A percentile compares a stretch with the other conserved stretches of the same genome.
phyloP scores from a whole-genome alignment of 2,888 invertebrate species.

The Tiliacea aurago region DNA sequence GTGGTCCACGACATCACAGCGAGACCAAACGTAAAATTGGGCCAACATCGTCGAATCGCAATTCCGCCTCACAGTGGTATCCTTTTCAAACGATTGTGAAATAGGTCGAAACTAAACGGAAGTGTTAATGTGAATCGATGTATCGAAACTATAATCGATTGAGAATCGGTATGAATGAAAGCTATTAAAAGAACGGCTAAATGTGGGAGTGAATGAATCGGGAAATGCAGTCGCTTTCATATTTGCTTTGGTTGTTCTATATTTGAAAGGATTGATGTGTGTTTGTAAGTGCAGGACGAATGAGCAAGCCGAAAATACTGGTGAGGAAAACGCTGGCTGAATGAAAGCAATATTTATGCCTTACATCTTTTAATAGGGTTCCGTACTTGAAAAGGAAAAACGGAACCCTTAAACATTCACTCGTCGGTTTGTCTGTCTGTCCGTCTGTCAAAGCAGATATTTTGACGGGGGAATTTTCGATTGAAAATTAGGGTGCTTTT shows the following conservation, averaged over 20 bases:
- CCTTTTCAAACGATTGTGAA: conserved; percentile 48
- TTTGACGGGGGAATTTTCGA: no score
- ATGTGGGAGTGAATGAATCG: conserved; percentile 63
- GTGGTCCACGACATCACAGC: conserved; percentile 32
- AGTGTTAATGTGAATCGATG: conserved; percentile 61
- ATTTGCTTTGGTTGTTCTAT: conserved; percentile 60
- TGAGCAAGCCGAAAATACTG: conserved; percentile 3
- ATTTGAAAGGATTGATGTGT: conserved; percentile 53
- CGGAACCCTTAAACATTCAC: no score
- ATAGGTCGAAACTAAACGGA: conserved; percentile 54
- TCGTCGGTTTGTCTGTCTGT: no score
- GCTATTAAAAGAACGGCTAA: conserved; percentile 66
- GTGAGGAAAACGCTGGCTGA: conserved; percentile 9
- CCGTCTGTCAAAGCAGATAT: no score
- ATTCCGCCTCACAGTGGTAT: conserved; percentile 39
- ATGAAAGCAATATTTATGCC: not conserved
- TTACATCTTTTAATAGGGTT: not conserved
- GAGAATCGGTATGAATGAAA: conserved; percentile 66
- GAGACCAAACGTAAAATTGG: conserved; percentile 41
- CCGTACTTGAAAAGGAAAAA: no score
- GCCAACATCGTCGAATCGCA: conserved; percentile 47
- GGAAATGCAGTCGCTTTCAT: conserved; percentile 56
- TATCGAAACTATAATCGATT: conserved; percentile 56
- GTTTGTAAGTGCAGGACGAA: conserved; percentile 33
- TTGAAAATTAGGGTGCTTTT: no score